A percentile compares a stretch with the other conserved stretches of the same genome.
These are phyloP conservation scores for Sinocyclocheilus grahami DNA, from an alignment of 2,113 vertebrate genomes.

Conservation along the genomic window DNA sequence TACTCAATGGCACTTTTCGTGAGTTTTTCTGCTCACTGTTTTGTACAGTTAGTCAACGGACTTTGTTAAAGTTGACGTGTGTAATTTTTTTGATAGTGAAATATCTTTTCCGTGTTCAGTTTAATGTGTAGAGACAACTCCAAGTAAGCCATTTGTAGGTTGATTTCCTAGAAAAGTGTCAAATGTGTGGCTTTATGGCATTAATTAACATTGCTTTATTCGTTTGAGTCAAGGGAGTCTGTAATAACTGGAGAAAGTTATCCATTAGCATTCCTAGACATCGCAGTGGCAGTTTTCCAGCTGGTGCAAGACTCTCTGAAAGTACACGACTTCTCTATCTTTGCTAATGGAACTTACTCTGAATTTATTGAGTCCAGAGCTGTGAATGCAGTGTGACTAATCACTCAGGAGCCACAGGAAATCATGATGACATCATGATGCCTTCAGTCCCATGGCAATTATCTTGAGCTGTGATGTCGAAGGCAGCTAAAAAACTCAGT, in stretches of 20 bases:
- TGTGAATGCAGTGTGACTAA: not conserved
- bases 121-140: not conserved
- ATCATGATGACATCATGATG: not conserved
- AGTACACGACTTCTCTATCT: not conserved
- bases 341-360: not conserved
- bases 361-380: not conserved
- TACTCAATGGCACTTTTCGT: not conserved
- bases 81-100: not conserved
- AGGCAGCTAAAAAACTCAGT: not conserved
- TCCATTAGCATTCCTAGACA: constrained; percentile 1
- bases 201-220: not conserved
- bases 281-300: not conserved
- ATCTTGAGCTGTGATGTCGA: not conserved
- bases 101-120: not conserved
- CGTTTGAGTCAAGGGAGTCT: not conserved
- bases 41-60: not conserved
- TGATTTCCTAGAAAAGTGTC: not conserved
- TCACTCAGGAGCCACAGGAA: not conserved
- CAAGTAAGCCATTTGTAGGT: not conserved
- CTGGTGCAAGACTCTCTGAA: not conserved
- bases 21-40: not conserved
- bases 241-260: not conserved
- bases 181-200: not conserved
- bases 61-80: not conserved
- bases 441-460: not conserved